Evolutionary conservation across 1,140 invertebrate genomes (phyloP).

Genomic region (Adoxophyes honmai): DNA sequence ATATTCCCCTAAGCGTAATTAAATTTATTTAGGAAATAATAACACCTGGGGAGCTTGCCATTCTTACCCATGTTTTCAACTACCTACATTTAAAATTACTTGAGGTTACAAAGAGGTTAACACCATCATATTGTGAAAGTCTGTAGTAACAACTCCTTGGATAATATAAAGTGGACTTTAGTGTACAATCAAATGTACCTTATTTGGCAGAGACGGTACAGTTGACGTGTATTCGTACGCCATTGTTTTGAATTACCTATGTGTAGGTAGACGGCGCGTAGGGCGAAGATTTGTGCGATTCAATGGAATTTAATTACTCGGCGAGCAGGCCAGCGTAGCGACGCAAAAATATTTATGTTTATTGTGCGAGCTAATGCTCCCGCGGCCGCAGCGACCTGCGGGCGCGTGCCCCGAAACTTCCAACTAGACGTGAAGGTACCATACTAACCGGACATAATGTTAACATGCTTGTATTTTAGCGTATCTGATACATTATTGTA

Average conservation of each 20-base stretch:
- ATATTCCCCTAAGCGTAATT: constrained; percentile 33
- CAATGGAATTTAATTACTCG: constrained; percentile 70
- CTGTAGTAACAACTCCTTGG: too few relatives aligned
- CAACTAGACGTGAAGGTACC: too few relatives aligned
- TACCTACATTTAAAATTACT: too few relatives aligned
- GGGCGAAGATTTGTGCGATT: constrained; percentile 68
- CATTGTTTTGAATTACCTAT: neutral
- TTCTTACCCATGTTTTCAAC: too few relatives aligned
- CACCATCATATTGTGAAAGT: too few relatives aligned
- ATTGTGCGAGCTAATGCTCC: constrained; percentile 58
- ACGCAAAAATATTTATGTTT: constrained; percentile 72
- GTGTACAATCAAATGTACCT: too few relatives aligned
- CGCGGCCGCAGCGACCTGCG: constrained; percentile 40
- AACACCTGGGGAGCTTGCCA: too few relatives aligned
- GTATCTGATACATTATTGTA: too few relatives aligned
- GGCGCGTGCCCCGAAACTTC: constrained; percentile 18
- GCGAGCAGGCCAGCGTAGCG: constrained; percentile 48
- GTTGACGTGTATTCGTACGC: neutral
- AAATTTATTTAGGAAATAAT: constrained; percentile 20
- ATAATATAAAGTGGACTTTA: too few relatives aligned
- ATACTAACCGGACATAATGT: too few relatives aligned
- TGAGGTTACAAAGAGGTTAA: too few relatives aligned
- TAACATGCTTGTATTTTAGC: too few relatives aligned
- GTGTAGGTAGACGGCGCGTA: constrained; percentile 22
- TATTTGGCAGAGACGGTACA: neutral